A percentile compares a stretch with the other conserved stretches of the same genome.
Conservation (phyloP, 1,140 invertebrate genomes). For the Hydropsyche tenuis region DNA sequence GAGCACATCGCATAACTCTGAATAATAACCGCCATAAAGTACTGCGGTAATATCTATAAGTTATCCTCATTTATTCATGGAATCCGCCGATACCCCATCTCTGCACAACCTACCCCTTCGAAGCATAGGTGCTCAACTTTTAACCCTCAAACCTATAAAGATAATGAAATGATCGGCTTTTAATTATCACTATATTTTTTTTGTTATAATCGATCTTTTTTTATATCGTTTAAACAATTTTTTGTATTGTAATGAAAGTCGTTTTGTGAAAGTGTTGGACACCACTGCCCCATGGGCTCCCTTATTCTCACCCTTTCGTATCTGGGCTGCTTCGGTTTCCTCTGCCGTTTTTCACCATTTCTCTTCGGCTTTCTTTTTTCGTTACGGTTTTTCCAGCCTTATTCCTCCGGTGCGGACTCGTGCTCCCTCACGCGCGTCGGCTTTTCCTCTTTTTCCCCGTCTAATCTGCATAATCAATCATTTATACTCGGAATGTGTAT, state of each 20-base stretch:
- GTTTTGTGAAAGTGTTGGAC: no score
- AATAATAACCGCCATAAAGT: constrained; percentile 47
- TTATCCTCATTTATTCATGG: constrained; percentile 45
- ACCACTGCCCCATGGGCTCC: not conserved
- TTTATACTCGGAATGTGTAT: constrained; percentile 29
- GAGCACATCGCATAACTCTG: constrained; percentile 45
- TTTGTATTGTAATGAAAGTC: no score
- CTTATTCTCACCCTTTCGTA: constrained; percentile 25
- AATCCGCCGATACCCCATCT: constrained; percentile 35
- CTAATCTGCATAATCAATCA: constrained; percentile 39
- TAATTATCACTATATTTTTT: no score
- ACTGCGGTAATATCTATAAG: constrained; percentile 43
- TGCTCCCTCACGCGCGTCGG: not conserved
- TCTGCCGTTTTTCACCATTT: constrained; percentile 15
- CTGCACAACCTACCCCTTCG: not conserved
- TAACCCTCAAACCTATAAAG: no score
- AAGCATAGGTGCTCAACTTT: no score
- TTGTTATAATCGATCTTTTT: no score
- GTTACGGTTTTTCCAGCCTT: not conserved
- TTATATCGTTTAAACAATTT: no score
- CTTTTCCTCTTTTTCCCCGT: not conserved
- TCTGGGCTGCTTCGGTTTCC: not conserved
- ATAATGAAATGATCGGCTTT: no score
- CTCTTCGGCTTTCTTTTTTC: constrained; percentile 1
- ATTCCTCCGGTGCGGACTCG: not conserved